Conservation (phyloP, 2,113 vertebrate species). For the Pan troglodytes region NHGRI_mPanTro3-v2.1_pri NC_072402.2:127154501-127155000, state of each 20-base stretch:
- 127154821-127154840: background rate
- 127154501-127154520: background rate
- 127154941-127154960: too few species aligned
- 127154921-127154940: too few species aligned
- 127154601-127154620: background rate
- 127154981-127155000: background rate
- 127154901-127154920: too few species aligned
- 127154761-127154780: background rate
- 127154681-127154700: background rate
- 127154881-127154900: too few species aligned
- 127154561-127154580: background rate
- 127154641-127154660: background rate
- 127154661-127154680: background rate
- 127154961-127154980: background rate
- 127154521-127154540: background rate
- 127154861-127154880: too few species aligned
- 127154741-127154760: background rate
- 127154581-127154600: background rate
- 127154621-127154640: background rate
- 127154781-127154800: background rate
- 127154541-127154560: background rate
- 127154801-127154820: background rate
- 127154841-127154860: too few species aligned
- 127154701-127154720: background rate
- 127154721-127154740: background rate